Conservation (phyloP, 2,888 invertebrate genomes). For the Nymphalis c-album region DNA sequence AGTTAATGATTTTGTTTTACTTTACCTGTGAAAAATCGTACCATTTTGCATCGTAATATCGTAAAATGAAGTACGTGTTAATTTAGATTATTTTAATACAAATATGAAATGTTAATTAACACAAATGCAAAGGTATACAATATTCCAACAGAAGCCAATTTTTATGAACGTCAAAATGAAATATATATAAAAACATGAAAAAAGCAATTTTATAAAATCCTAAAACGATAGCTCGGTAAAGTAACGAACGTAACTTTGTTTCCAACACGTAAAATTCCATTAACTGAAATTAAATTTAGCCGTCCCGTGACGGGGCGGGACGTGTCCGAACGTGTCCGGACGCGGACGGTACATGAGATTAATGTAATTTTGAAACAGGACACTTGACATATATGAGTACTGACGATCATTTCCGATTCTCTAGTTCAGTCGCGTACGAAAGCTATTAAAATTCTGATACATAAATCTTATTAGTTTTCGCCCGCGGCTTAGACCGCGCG, state of each 20-base stretch:
- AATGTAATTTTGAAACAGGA: slow-evolving; percentile 41
- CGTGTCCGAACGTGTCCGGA: slow-evolving; percentile 30
- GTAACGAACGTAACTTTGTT: slow-evolving; percentile 22
- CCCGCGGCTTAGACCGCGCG: background rate
- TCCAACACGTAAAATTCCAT: slow-evolving; percentile 25
- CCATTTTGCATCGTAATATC: too few species aligned
- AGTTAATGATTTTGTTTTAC: too few species aligned
- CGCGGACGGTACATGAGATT: slow-evolving; percentile 37
- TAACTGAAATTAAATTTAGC: slow-evolving; percentile 37
- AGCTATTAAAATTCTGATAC: background rate
- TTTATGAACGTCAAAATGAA: background rate
- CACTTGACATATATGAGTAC: slow-evolving; percentile 31
- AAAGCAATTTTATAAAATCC: slow-evolving; percentile 8
- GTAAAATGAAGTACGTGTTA: too few species aligned
- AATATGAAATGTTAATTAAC: background rate
- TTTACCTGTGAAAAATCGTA: too few species aligned
- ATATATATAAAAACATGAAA: background rate
- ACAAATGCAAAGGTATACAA: too few species aligned
- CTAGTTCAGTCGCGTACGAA: slow-evolving; percentile 1
- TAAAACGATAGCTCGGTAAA: slow-evolving; percentile 26
- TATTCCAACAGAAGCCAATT: background rate
- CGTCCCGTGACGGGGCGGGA: slow-evolving; percentile 35
- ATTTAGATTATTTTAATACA: background rate
- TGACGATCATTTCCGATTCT: slow-evolving; percentile 25
- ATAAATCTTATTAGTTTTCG: background rate